phyloP scores from a whole-genome alignment of 2,113 vertebrate species.

The Myotis brandtii region DNA sequence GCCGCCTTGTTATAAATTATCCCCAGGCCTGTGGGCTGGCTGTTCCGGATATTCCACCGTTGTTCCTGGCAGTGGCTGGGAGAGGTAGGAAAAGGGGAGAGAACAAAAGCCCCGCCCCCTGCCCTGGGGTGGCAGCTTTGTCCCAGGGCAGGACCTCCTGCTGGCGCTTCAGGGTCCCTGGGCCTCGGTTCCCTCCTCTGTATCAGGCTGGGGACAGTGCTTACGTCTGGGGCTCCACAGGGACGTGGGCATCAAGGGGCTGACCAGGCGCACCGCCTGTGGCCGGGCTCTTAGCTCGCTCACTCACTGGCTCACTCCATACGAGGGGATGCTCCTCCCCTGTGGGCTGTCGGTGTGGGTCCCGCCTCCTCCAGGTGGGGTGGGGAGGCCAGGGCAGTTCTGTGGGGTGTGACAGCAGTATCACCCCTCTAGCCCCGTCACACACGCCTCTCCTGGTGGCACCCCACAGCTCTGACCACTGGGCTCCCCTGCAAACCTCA shows the following conservation, averaged over 20 bases:
- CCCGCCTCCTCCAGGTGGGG: not conserved
- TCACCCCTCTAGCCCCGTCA: not conserved
- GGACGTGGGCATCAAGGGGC: not conserved
- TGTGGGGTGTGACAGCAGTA: not conserved
- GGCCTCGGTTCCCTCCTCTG: not conserved
- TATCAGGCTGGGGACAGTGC: fast-evolving
- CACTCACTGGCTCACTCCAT: too few relatives aligned
- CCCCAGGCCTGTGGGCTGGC: not conserved
- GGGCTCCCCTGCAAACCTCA: not conserved
- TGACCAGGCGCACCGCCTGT: fast-evolving
- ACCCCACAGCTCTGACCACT: fast-evolving
- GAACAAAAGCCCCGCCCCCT: fast-evolving
- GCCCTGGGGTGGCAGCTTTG: not conserved
- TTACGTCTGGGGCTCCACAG: fast-evolving
- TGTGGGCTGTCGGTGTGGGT: too few relatives aligned
- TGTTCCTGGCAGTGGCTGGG: not conserved
- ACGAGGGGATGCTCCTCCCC: not conserved
- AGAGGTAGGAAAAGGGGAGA: not conserved
- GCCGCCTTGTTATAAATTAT: not conserved
- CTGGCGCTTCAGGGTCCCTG: not conserved
- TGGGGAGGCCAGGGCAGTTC: not conserved
- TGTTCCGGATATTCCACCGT: not conserved
- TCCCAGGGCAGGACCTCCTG: not conserved
- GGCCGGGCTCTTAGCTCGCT: too few relatives aligned
- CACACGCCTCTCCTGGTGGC: fast-evolving